Percentiles rank a stretch among this genome's conserved stretches.
Evolutionary conservation across 2,888 invertebrate species (phyloP).

Genomic region (Hemaris fuciformis): DNA sequence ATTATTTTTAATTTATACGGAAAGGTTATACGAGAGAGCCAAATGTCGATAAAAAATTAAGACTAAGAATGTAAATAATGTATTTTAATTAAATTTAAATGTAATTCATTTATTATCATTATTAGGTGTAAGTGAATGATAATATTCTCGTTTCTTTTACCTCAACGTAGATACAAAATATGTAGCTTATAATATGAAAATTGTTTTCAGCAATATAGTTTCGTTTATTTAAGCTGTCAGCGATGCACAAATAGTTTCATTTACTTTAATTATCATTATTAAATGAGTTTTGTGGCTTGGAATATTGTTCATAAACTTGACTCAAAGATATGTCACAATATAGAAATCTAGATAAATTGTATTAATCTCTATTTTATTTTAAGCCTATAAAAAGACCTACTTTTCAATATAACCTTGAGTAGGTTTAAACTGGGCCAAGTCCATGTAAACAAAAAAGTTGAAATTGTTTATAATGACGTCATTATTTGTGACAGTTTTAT

Average conservation of each 20-base stretch:
- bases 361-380: background rate
- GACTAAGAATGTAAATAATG: slow-evolving; percentile 66
- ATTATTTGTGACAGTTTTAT: background rate
- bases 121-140: slow-evolving; percentile 43
- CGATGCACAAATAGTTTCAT: slow-evolving; percentile 56
- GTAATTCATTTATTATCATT: slow-evolving; percentile 67
- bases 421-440: background rate
- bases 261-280: slow-evolving; percentile 32
- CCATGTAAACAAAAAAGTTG: background rate
- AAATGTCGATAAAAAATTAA: slow-evolving; percentile 63
- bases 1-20: slow-evolving; percentile 53
- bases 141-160: slow-evolving; percentile 62
- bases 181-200: slow-evolving; percentile 23
- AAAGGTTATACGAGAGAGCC: slow-evolving; percentile 60
- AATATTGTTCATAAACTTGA: background rate
- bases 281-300: background rate
- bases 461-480: background rate
- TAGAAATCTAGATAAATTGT: background rate
- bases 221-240: slow-evolving; percentile 51
- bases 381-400: background rate
- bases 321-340: background rate
- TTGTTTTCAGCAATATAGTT: slow-evolving; percentile 24
- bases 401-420: background rate
- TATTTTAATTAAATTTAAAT: slow-evolving; percentile 55
- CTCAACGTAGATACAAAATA: slow-evolving; percentile 57